phyloP scores from a whole-genome alignment of 2,888 invertebrate genomes.

The Tridacna crocea region DNA sequence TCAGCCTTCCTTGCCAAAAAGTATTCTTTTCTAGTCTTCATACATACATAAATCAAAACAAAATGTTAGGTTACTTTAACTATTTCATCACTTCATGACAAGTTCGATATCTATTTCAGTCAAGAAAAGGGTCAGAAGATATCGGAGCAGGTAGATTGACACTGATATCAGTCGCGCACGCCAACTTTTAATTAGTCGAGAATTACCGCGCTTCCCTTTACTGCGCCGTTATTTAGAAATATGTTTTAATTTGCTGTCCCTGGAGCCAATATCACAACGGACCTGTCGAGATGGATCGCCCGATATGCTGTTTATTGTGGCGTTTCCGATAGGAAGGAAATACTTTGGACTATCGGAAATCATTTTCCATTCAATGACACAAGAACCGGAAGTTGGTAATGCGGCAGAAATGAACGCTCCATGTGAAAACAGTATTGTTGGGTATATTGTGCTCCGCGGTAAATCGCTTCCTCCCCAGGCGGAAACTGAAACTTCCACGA shows the following conservation, averaged over 20 bases:
- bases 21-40: too few species aligned
- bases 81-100: too few species aligned
- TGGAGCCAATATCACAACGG: slow-evolving; percentile 14
- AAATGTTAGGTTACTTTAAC: too few species aligned
- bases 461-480: slow-evolving; percentile 6
- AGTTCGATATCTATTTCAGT: too few species aligned
- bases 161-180: slow-evolving; percentile 46
- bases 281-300: background rate
- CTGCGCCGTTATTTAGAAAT: slow-evolving; percentile 28
- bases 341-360: slow-evolving; percentile 28
- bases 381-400: slow-evolving; percentile 21
- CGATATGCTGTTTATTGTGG: slow-evolving; percentile 21
- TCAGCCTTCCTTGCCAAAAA: too few species aligned
- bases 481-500: background rate
- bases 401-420: background rate
- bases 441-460: background rate
- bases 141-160: slow-evolving; percentile 36
- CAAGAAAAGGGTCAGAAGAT: slow-evolving; percentile 40
- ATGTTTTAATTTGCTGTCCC: slow-evolving; percentile 47
- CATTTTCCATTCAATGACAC: slow-evolving; percentile 6
- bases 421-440: background rate
- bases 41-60: too few species aligned
- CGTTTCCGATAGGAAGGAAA: slow-evolving; percentile 30
- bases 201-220: slow-evolving; percentile 28
- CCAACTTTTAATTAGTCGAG: slow-evolving; percentile 59